Evolutionary conservation across 1,140 invertebrate species (phyloP).

Genomic region (Xylocopa sonorina): DNA sequence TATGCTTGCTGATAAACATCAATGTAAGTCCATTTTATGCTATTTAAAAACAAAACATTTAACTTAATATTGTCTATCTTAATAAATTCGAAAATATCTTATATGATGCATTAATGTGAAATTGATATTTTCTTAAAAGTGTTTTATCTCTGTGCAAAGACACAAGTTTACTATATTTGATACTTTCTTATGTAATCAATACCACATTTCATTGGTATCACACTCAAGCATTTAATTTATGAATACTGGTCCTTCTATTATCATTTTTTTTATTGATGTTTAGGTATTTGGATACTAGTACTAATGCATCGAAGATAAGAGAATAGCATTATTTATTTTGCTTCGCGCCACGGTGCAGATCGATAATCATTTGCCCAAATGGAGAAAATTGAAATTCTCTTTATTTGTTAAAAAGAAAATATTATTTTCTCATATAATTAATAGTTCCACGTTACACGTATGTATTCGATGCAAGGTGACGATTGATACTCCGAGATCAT

Average conservation of each 20-base stretch:
- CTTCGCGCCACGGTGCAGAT: not conserved
- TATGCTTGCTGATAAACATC: constrained; percentile 98
- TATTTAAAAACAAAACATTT: not conserved
- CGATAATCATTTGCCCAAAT: constrained; percentile 9
- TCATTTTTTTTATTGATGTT: not conserved
- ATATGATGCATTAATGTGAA: not conserved
- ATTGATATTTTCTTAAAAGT: not conserved
- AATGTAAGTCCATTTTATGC: constrained; percentile 89
- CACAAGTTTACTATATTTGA: not conserved
- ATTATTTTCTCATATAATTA: not conserved
- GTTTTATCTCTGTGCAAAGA: not conserved
- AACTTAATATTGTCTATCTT: not conserved
- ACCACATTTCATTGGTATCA: not conserved
- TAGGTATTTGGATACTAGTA: not conserved
- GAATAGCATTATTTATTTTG: constrained; percentile 3
- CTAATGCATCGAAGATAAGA: not conserved
- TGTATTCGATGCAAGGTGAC: not conserved
- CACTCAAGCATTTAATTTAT: not conserved
- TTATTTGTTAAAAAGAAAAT: not conserved
- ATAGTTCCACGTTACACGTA: not conserved
- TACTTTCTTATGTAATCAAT: not conserved
- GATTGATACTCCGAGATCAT: not conserved
- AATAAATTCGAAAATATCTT: not conserved
- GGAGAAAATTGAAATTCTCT: not conserved
- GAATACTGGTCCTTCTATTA: not conserved